Conservation (phyloP, 2,888 invertebrate genomes). For the Polyommatus iphigenia region DNA sequence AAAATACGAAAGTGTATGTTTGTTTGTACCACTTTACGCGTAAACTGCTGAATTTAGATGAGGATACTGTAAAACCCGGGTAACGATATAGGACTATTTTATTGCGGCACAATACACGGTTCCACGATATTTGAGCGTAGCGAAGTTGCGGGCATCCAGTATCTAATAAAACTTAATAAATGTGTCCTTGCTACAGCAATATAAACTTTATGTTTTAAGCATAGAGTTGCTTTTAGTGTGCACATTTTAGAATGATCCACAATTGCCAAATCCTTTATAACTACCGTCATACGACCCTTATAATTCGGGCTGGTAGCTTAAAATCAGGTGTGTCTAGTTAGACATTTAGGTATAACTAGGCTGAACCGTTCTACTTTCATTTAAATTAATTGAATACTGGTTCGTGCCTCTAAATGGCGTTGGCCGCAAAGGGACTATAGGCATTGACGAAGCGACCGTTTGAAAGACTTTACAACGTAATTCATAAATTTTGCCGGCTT, state of each 20-base stretch:
- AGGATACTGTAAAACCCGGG: too few relatives aligned
- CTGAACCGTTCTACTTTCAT: too few relatives aligned
- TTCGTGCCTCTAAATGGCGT: not conserved
- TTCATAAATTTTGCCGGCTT: too few relatives aligned
- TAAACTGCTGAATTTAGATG: not conserved
- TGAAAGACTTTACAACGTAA: too few relatives aligned
- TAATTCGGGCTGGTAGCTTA: slow-evolving; percentile 10
- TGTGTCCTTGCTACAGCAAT: not conserved
- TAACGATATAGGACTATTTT: not conserved
- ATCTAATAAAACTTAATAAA: slow-evolving; percentile 14
- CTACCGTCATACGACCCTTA: slow-evolving; percentile 18
- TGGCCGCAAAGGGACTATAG: not conserved
- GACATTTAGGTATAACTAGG: not conserved
- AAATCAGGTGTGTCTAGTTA: not conserved
- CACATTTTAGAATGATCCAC: not conserved
- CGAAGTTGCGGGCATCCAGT: not conserved
- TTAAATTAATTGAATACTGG: slow-evolving; percentile 5
- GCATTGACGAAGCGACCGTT: too few relatives aligned
- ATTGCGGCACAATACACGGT: not conserved
- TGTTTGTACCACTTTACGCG: not conserved
- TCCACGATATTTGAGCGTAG: not conserved
- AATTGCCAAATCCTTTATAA: slow-evolving; percentile 19
- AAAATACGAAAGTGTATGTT: too few relatives aligned
- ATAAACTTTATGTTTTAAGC: not conserved
- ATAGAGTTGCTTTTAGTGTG: not conserved